Evolutionary conservation across 2,797 vertebrate species (phyloP), one percentile per base, ranked within the genome.

Genomic region (Rhyacichthys aspro): DNA sequence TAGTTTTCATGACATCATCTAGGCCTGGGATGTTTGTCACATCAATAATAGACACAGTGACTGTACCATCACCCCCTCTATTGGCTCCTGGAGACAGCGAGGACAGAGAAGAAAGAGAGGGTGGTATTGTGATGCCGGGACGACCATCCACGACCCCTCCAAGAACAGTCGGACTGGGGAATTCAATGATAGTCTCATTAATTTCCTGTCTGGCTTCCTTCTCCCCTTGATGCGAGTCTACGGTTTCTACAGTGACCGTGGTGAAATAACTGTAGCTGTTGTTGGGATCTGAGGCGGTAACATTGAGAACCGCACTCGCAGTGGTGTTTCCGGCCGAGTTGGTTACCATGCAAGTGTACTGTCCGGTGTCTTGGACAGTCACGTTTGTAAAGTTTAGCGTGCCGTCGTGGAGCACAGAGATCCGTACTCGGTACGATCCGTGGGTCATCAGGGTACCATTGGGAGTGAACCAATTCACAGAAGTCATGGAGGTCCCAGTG

Each of bases 281-380:
- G 45, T 83, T 92, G 38, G 94, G 90, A 38, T 98, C 96, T 2
- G 93, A 92, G 19, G 95, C 93, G 0, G 96, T 96, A 18, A 98
- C 97, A 7, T 98, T 98, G 73, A 98, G 95, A 7, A 97, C 96
- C 1, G 97, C 97, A 0, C 95, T 94, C 34, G 97, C 97, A 0
- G 96, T 97, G 75, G 96, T 98, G 87, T 98, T 98, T 66, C 97
- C 97, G 0, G 97, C 97, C 0, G 96, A 96, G 90, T 98, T 98
- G 87, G 95, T 98, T 50, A 98, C 97, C 96, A 98, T 97, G 87
- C 97, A 98, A 11, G 97, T 98, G 87, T 98, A 98, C 62, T 96
- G 95, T 5, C 97, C 96, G 0, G 97, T 98, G 85, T 98, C 97
- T 78, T 98, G 97, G 87, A 98, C 94, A 0, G 97, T 98, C 73